These are phyloP conservation scores for Sarcophaga peregrina DNA, from an alignment of 1,140 invertebrate species.

Conservation along the genomic window DNA sequence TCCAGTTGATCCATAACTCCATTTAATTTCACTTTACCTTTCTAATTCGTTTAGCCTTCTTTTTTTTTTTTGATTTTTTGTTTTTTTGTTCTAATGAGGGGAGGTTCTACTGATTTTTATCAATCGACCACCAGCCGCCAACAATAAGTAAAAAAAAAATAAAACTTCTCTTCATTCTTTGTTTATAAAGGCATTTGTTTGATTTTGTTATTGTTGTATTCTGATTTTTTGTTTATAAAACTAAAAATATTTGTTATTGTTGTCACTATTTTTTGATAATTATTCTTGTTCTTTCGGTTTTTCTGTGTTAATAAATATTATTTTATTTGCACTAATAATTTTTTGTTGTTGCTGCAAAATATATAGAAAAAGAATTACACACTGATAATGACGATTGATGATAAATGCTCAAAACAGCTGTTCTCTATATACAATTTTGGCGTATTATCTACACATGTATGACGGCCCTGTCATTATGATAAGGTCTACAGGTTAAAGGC, in stretches of 20 bases:
- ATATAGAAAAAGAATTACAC: constrained; percentile 4
- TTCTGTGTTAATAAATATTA: not conserved
- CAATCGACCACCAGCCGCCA: not conserved
- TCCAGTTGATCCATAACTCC: constrained; percentile 41
- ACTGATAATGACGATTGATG: constrained; percentile 9
- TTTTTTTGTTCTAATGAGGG: not conserved
- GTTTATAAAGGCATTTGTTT: constrained; percentile 1
- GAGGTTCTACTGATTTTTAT: not conserved
- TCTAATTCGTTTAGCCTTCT: not conserved
- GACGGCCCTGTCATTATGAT: no score
- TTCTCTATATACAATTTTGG: not conserved
- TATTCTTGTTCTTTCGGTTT: not conserved
- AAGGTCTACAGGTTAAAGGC: no score
- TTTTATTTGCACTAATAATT: not conserved
- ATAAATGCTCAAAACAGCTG: constrained; percentile 22
- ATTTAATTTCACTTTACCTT: not conserved
- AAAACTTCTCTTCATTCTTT: not conserved
- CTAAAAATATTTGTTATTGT: not conserved
- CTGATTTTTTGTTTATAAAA: not conserved
- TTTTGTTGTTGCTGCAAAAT: constrained; percentile 16
- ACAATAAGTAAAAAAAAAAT: no score
- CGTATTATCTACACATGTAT: no score
- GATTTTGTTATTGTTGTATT: not conserved
- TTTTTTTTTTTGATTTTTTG: not conserved
- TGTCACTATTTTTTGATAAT: not conserved